Percentiles rank a stretch among this genome's conserved stretches.
phyloP scores from a whole-genome alignment of 2,113 vertebrate genomes.

The Abramis brama region DNA sequence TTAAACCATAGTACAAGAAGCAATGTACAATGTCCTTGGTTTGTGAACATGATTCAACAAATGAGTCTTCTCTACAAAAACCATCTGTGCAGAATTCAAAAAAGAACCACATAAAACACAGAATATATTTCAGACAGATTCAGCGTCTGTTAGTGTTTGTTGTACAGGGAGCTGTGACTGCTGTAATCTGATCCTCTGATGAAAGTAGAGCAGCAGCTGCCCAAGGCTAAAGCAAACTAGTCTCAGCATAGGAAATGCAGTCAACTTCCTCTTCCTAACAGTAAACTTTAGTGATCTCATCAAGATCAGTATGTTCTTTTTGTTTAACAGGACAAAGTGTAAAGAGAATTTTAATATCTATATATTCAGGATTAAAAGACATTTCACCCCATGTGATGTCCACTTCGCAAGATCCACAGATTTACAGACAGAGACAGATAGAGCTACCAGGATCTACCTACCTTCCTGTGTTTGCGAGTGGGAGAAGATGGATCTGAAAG shows the following conservation, averaged over 20 bases:
- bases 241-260: background rate
- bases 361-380: background rate
- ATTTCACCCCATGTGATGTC: background rate
- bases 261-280: constrained; percentile 10
- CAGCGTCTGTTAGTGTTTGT: background rate
- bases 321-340: background rate
- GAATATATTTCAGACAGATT: background rate
- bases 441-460: background rate
- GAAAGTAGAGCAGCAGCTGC: constrained; percentile 32
- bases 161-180: background rate
- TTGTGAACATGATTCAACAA: background rate
- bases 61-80: background rate
- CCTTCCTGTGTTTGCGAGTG: constrained; percentile 49
- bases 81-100: background rate
- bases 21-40: background rate
- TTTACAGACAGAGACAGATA: background rate
- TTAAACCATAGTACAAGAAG: background rate
- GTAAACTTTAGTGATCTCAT: background rate
- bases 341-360: background rate
- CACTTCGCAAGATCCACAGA: background rate
- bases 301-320: background rate
- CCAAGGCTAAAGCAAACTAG: constrained; percentile 14
- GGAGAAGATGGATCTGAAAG: constrained; percentile 35
- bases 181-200: constrained; percentile 33
- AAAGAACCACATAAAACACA: background rate